phyloP scores from a whole-genome alignment of 2,113 vertebrate species.

The Cephalopholis sonnerati region DNA sequence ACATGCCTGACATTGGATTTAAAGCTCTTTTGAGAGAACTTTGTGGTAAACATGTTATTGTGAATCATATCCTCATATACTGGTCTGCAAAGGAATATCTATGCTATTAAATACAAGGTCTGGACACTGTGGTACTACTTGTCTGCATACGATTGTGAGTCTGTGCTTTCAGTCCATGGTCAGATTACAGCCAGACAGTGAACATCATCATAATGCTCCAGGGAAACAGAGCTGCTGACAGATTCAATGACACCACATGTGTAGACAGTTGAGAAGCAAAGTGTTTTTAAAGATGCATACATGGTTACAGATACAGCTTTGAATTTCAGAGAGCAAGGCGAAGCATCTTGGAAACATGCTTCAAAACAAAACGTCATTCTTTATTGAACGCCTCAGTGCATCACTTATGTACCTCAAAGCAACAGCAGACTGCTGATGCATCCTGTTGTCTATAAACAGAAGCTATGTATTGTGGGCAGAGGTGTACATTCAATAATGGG shows the following conservation, averaged over 20 bases:
- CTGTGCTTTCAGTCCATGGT: slow-evolving; percentile 16
- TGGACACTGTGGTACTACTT: background rate
- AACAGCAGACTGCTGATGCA: background rate
- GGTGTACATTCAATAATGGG: background rate
- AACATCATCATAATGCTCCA: slow-evolving; percentile 22
- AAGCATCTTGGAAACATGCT: slow-evolving; percentile 18
- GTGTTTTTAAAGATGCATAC: slow-evolving; percentile 30
- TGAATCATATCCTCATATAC: background rate
- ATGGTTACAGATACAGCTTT: slow-evolving; percentile 10
- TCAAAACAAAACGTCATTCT: slow-evolving; percentile 28
- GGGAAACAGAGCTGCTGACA: slow-evolving; percentile 20
- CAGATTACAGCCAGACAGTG: slow-evolving; percentile 38
- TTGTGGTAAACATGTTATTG: background rate
- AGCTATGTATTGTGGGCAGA: background rate
- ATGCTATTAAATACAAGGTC: background rate
- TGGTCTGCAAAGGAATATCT: slow-evolving; percentile 1
- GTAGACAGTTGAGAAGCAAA: slow-evolving; percentile 39
- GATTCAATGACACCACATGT: slow-evolving; percentile 46
- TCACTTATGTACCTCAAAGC: background rate
- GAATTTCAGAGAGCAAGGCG: slow-evolving; percentile 24
- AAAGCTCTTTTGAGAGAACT: too few species aligned
- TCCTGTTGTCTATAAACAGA: background rate
- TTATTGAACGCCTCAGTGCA: slow-evolving; percentile 12
- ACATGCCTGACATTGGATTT: too few species aligned
- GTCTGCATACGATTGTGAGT: background rate